Percentiles rank a stretch among this genome's conserved stretches.
Conservation (phyloP, 2,888 invertebrate genomes). For the Halictus ligatus region DNA sequence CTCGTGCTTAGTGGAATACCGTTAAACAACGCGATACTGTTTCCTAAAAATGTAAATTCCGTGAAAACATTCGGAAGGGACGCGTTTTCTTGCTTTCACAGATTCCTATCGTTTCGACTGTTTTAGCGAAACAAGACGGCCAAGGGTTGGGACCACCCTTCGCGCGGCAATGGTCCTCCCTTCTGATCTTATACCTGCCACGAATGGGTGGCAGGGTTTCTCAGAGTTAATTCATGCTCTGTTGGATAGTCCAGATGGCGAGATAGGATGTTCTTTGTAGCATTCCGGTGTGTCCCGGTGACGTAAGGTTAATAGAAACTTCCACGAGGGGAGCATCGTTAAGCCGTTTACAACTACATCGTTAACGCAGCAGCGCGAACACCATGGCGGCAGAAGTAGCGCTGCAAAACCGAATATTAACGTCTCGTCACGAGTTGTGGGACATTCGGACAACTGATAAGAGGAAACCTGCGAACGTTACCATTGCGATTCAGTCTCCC, state of each 20-base stretch:
- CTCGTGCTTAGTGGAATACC: not conserved
- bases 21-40: not conserved
- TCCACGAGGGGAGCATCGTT: constrained; percentile 57
- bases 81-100: constrained; percentile 15
- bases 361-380: constrained; percentile 38
- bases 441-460: not conserved
- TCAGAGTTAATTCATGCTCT: constrained; percentile 66
- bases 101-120: constrained; percentile 40
- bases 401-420: constrained; percentile 11
- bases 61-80: not conserved
- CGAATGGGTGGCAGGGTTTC: constrained; percentile 46
- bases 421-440: not conserved
- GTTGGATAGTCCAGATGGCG: constrained; percentile 64
- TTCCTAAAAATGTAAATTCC: not conserved
- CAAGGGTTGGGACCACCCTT: constrained; percentile 27
- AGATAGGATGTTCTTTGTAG: constrained; percentile 66
- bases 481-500: not conserved
- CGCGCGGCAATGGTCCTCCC: constrained; percentile 16
- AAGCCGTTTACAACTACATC: constrained; percentile 45
- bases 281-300: constrained; percentile 57
- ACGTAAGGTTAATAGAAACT: constrained; percentile 69
- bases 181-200: constrained; percentile 55
- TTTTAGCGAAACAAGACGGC: constrained; percentile 28
- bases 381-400: not conserved
- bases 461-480: not conserved